Conservation (phyloP, 2,888 invertebrate genomes). For the Phortica magna region DNA sequence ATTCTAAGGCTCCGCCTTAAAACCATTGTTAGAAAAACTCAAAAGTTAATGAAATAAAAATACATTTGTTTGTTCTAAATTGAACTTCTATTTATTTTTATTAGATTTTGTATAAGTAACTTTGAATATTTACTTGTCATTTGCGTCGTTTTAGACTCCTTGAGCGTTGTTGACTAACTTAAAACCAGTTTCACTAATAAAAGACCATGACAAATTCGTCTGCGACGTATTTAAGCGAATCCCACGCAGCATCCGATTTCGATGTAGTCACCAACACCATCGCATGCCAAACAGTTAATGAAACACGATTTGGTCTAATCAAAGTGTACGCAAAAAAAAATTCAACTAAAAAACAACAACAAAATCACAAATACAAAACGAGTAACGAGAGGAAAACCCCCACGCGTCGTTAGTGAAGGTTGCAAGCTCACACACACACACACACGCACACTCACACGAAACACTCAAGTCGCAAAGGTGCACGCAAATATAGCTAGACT, state of each 20-base stretch:
- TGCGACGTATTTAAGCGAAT: conserved; percentile 52
- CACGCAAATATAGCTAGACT: neutral
- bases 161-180: conserved; percentile 63
- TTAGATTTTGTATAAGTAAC: neutral
- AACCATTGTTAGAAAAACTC: neutral
- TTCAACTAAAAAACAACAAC: conserved; percentile 34
- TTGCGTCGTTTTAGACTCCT: conserved; percentile 56
- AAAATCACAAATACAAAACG: conserved; percentile 22
- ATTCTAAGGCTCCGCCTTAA: neutral
- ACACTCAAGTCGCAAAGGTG: neutral
- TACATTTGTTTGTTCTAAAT: neutral
- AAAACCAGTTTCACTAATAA: conserved; percentile 61
- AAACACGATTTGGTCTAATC: conserved; percentile 69
- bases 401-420: conserved; percentile 66
- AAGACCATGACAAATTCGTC: conserved; percentile 49
- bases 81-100: neutral
- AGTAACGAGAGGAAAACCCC: conserved; percentile 57
- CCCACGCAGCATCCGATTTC: conserved; percentile 63
- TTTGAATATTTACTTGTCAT: neutral
- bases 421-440: conserved; percentile 41
- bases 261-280: conserved; percentile 34
- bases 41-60: neutral
- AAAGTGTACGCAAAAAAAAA: conserved; percentile 5
- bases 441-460: neutral
- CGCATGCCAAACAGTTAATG: conserved; percentile 60